phyloP scores from a whole-genome alignment of 1,140 invertebrate species.

The Drosophila murphyi region DNA sequence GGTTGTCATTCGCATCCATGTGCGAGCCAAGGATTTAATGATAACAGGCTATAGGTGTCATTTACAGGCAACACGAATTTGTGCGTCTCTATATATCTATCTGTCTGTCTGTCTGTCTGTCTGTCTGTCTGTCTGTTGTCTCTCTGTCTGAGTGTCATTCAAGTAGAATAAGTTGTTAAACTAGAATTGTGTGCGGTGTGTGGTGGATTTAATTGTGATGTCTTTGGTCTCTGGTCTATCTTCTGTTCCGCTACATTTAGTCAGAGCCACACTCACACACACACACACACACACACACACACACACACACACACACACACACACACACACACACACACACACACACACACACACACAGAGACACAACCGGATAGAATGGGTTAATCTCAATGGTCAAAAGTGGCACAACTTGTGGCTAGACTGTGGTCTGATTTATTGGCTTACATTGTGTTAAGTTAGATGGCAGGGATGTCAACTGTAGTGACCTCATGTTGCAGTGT shows the following conservation, averaged over 20 bases:
- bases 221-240: slow-evolving; percentile 9
- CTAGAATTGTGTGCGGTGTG: slow-evolving; percentile 1
- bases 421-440: slow-evolving; percentile 58
- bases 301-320: too few relatives aligned
- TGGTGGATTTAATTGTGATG: slow-evolving; percentile 39
- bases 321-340: too few relatives aligned
- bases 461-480: slow-evolving; percentile 29
- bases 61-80: slow-evolving; percentile 53
- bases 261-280: too few relatives aligned
- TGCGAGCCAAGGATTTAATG: slow-evolving; percentile 60
- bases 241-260: slow-evolving; percentile 10
- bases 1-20: slow-evolving; percentile 62
- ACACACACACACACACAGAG: not conserved
- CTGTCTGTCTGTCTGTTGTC: not conserved
- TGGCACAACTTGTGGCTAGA: slow-evolving; percentile 44
- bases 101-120: slow-evolving; percentile 5
- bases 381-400: slow-evolving; percentile 48
- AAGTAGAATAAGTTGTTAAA: not conserved
- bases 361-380: slow-evolving; percentile 8
- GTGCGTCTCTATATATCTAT: not conserved
- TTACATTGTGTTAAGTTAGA: slow-evolving; percentile 22
- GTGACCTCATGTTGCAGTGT: slow-evolving; percentile 14
- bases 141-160: not conserved
- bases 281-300: not conserved
- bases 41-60: slow-evolving; percentile 73